Conservation (phyloP, 2,888 invertebrate species). For the Lasiommata megera region DNA sequence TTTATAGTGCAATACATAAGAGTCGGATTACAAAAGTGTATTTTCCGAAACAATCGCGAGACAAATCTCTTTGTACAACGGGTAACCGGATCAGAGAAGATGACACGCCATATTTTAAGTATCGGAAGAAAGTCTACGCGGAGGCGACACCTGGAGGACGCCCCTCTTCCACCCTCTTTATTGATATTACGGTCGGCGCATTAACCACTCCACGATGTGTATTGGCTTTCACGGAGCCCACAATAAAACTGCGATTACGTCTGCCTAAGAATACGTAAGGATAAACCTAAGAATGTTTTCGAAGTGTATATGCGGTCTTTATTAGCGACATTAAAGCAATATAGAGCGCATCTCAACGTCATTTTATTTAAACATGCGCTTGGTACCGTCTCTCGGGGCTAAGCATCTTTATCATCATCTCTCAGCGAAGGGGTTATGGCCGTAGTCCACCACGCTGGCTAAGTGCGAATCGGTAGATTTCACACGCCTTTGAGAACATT, state of each 20-base stretch:
- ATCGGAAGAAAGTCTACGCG: conserved; percentile 61
- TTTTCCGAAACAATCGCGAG: conserved; percentile 46
- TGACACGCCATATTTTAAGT: conserved; percentile 74
- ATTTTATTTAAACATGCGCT: too few relatives aligned
- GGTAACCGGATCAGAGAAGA: conserved; percentile 62
- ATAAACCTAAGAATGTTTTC: background rate
- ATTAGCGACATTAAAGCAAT: too few relatives aligned
- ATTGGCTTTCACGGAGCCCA: conserved; percentile 59
- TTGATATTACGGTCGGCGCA: conserved; percentile 69
- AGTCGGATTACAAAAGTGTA: conserved; percentile 10
- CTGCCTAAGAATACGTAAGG: conserved; percentile 16
- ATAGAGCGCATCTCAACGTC: too few relatives aligned
- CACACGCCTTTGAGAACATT: too few relatives aligned
- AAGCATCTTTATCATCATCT: too few relatives aligned
- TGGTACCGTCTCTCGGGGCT: too few relatives aligned
- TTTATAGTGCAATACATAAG: conserved; percentile 4
- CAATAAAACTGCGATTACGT: conserved; percentile 54
- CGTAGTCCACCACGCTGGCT: too few relatives aligned
- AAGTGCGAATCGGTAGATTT: too few relatives aligned
- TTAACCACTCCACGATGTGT: conserved; percentile 66
- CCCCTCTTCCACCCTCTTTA: conserved; percentile 54
- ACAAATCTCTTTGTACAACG: conserved; percentile 62
- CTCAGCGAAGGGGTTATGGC: too few relatives aligned
- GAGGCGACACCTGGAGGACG: conserved; percentile 54
- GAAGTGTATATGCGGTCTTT: background rate